Base-by-base conservation (phyloP, 2,113 vertebrate species). In the Vombatus ursinus region DNA sequence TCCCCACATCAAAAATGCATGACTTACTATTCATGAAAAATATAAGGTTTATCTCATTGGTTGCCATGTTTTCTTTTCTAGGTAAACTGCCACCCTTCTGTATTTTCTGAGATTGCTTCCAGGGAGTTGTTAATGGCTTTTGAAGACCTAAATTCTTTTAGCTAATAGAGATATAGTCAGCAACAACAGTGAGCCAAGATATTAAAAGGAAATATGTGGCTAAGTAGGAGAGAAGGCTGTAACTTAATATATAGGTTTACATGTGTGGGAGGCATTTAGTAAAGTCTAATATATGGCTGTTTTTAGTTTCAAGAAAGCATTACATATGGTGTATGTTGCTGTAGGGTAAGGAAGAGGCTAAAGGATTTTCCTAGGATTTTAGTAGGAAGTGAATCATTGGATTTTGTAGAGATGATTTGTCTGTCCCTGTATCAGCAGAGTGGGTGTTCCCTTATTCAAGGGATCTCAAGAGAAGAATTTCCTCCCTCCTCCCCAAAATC, bases 291-390 rank as follows among this genome's bases (percentile, higher is more conserved):
- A 97, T 96, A 14, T 50, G 10, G 0, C 0, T 0, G 90, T 92
- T 96, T 94, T 90, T 84, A 84, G 90, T 97, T 96, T 96, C 57
- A 93, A 96, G 50, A 50, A 49, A 95, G 97, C 92, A 24, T 51
- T 94, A 49, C 50, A 89, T 53, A 23, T 49, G 37, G 48, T 47
- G 5, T 94, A 51, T 47, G 44, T 47, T 47, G 28, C 54, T 44
- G 24, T 24, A 89, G 57, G 51, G 57, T 9, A 50, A 89, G 26
- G 25, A 31, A 50, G 48, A 91, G 54, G 50, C 0, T 90, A 96
- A 91, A 84, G 68, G 68, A 84, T 84, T 84, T 68, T 68, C 31
- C 31, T 37, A 37, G 61, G 31, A 37, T 37, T 8, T 84, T 23
- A 84, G n/a, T n/a, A 84, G 68, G 68, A 84, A 84, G 68, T 84